Percentiles rank a stretch among this genome's conserved stretches.
phyloP scores from a whole-genome alignment of 1,140 invertebrate genomes.

The Lasioglossum baleicum region DNA sequence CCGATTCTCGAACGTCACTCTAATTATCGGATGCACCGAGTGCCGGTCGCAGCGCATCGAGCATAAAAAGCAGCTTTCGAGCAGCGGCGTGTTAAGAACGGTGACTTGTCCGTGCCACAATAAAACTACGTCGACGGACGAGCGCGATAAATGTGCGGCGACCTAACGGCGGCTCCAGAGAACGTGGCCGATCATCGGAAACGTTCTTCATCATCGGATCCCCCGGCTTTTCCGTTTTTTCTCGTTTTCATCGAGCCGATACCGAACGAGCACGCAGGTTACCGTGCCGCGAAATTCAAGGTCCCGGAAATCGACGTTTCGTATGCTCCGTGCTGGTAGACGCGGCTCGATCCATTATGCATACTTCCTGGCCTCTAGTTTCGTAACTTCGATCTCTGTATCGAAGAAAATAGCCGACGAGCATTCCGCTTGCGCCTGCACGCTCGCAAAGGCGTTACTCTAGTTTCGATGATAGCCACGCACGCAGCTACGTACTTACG shows the following conservation, averaged over 20 bases:
- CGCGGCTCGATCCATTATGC: slow-evolving; percentile 2
- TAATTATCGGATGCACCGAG: slow-evolving; percentile 12
- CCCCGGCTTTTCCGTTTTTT: too few relatives aligned
- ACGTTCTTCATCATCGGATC: too few relatives aligned
- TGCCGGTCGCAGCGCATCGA: not conserved
- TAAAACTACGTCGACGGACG: not conserved
- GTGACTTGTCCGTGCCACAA: not conserved
- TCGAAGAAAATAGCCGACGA: not conserved
- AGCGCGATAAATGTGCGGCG: not conserved
- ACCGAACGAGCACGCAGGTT: too few relatives aligned
- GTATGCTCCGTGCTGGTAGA: not conserved
- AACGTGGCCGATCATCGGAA: too few relatives aligned
- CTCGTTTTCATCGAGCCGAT: too few relatives aligned
- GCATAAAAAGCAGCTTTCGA: slow-evolving; percentile 6
- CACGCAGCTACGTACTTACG: not conserved
- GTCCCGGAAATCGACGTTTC: not conserved
- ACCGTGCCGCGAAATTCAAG: not conserved
- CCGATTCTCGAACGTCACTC: slow-evolving; percentile 20
- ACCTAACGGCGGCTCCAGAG: not conserved
- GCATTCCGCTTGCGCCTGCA: not conserved
- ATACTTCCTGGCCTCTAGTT: slow-evolving; percentile 10
- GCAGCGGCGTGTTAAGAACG: not conserved
- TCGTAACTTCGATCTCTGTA: slow-evolving; percentile 15
- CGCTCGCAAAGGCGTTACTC: slow-evolving; percentile 9
- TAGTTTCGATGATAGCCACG: slow-evolving; percentile 15